Conservation (phyloP, 2,113 vertebrate genomes). For the Aphyosemion australe region DNA sequence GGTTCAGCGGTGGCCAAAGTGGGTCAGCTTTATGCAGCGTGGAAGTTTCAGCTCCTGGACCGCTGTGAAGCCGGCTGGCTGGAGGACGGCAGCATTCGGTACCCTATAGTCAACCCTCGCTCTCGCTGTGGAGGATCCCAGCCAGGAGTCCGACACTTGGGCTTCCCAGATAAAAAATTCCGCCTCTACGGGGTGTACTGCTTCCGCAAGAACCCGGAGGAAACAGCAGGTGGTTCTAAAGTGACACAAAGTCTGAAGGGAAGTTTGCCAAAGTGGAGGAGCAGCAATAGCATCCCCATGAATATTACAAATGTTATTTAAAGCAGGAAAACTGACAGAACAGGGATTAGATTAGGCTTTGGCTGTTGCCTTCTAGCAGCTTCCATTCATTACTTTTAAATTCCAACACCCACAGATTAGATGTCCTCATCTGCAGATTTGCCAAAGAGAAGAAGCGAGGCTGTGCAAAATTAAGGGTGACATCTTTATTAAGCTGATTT, state of each 20-base stretch:
- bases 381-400: conserved; percentile 60
- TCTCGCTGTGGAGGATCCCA: conserved; percentile 87
- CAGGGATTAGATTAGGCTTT: conserved; percentile 36
- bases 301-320: conserved; percentile 53
- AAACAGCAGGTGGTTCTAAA: neutral
- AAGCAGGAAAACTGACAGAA: conserved; percentile 25
- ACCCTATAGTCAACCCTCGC: conserved; percentile 94
- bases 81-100: conserved; percentile 91
- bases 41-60: conserved; percentile 93
- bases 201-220: conserved; percentile 73
- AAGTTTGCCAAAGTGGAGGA: conserved; percentile 28
- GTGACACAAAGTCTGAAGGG: conserved; percentile 9
- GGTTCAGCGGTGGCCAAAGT: conserved; percentile 86
- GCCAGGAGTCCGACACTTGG: conserved; percentile 89
- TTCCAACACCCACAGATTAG: conserved; percentile 47
- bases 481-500: conserved; percentile 54
- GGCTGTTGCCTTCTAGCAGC: conserved; percentile 44
- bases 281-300: conserved; percentile 28
- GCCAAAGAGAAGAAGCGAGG: conserved; percentile 28
- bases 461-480: conserved; percentile 47
- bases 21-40: conserved; percentile 92
- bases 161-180: conserved; percentile 91
- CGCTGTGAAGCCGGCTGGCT: conserved; percentile 93
- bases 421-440: conserved; percentile 47
- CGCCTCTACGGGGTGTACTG: conserved; percentile 93